Evolutionary conservation across 2,888 invertebrate species (phyloP), one percentile per base, ranked within the genome.

Genomic region (Leucania comma): DNA sequence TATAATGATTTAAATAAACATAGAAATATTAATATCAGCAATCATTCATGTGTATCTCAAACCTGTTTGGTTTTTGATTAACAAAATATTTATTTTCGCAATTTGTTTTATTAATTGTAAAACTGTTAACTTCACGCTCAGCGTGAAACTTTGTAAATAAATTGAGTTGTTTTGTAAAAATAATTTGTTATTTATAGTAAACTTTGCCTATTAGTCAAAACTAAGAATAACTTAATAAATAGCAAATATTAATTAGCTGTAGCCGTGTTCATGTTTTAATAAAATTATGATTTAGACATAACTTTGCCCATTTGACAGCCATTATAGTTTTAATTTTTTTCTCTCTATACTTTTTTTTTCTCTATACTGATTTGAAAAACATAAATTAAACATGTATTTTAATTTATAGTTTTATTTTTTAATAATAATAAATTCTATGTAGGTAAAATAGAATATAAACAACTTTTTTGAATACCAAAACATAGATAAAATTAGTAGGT

Each of bases 121-220:
- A 74, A 67, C 76, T 63, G 60, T 67, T 80, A 68, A 65, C 56
- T 74, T 83, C 68, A 67, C 56, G 80, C 83, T 42, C 83, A 80
- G 80, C 83, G 65, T 83, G 80, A 80, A 70, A 68, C 81, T 80
- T 69, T 65, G 58, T 24, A 54, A 75, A 83, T 67, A 68, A 80
- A 83, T 80, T 57, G 62, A 82, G 79, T 62, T 72, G 59, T 78
- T 72, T 66, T 59, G 9, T 63, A 53, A 72, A 72, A 78, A 66
- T 42, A 60, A 63, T 78, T 63, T 72, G 29, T 78, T 29, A 35
- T 51, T 46, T 4, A 46, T 68, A 68, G 26, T 46, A 42, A 42
- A 42, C 42, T 4, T 20, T 57, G 12, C 8, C 14, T 35, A 14
- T 14, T 35, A n/a, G 22, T 57, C 4, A 56, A 32, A 56, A 79